phyloP scores from a whole-genome alignment of 2,888 invertebrate genomes.

The Pecten maximus region DNA sequence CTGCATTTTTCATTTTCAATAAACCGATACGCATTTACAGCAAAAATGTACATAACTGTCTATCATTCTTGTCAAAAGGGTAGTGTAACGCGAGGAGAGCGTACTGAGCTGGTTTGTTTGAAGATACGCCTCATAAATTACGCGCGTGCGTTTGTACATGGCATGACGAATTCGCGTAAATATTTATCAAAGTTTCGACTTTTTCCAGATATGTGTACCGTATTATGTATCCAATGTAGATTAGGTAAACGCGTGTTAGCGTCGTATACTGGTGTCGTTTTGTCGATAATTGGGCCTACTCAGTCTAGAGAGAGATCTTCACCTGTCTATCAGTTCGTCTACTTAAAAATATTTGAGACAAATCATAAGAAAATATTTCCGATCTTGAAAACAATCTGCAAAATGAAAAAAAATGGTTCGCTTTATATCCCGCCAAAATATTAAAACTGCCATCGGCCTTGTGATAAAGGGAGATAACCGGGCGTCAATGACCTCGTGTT shows the following conservation, averaged over 20 bases:
- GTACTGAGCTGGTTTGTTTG: not conserved
- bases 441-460: not conserved
- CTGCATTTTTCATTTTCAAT: conserved; percentile 23
- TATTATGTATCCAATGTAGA: not conserved
- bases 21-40: not conserved
- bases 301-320: not conserved
- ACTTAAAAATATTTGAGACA: not conserved
- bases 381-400: not conserved
- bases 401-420: not conserved
- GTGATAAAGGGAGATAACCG: not conserved
- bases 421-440: not conserved
- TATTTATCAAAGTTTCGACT: conserved; percentile 13
- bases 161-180: conserved; percentile 4
- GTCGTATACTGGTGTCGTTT: not conserved
- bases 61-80: not conserved
- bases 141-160: not conserved
- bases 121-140: conserved; percentile 16
- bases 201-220: conserved; percentile 9
- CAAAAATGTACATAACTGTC: conserved; percentile 22
- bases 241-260: not conserved
- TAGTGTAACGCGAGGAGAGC: not conserved
- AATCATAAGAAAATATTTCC: not conserved
- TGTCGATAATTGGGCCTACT: not conserved
- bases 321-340: not conserved
- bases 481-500: not conserved